These are phyloP conservation scores for Penaeus vannamei DNA, from an alignment of 1,140 invertebrate species.

Conservation along the genomic window DNA sequence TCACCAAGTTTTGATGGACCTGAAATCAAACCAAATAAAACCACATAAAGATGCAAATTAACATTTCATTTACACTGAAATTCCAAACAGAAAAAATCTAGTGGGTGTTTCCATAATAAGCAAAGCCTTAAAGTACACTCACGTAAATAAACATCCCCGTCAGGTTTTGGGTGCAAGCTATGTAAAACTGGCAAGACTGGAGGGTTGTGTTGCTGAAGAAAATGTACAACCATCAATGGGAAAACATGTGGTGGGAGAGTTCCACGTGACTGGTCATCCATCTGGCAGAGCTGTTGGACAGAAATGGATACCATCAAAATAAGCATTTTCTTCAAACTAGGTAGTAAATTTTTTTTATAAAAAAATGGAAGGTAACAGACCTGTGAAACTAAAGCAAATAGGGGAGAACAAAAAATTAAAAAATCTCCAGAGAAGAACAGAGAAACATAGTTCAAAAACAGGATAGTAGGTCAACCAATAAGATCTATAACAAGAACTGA, in stretches of 20 bases:
- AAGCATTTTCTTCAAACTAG: neutral
- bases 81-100: no score
- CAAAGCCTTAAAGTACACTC: conserved; percentile 8
- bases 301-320: neutral
- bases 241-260: conserved; percentile 80
- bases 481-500: neutral
- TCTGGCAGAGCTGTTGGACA: conserved; percentile 74
- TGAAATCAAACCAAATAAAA: conserved; percentile 12
- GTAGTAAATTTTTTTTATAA: neutral
- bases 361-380: neutral
- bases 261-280: conserved; percentile 78
- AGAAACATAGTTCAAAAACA: neutral
- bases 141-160: conserved; percentile 50
- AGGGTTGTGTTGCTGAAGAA: conserved; percentile 76
- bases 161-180: conserved; percentile 69
- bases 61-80: no score
- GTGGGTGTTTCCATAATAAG: no score
- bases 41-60: no score
- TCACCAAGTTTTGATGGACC: conserved; percentile 50
- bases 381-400: neutral
- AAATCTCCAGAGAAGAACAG: neutral
- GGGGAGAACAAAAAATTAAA: neutral
- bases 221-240: conserved; percentile 77
- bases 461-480: no score
- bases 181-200: conserved; percentile 79